A percentile compares a stretch with the other conserved stretches of the same genome.
These are phyloP conservation scores for Drosophila gaucha DNA, from an alignment of 2,888 invertebrate genomes.

Conservation along the genomic window DNA sequence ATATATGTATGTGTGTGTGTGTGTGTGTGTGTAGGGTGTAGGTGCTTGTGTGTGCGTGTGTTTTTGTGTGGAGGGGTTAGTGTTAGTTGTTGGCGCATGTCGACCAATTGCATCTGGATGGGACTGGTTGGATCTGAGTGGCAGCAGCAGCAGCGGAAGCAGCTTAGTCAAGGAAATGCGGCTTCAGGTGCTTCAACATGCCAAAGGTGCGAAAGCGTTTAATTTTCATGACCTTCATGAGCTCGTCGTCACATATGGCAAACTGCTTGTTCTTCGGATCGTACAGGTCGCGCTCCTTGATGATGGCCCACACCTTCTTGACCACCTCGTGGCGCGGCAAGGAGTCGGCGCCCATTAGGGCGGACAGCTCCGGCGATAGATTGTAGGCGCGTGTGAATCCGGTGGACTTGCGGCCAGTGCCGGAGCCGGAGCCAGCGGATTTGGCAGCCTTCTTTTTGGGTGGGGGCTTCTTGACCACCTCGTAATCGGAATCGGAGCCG, in stretches of 20 bases:
- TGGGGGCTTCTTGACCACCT: slow-evolving; percentile 77
- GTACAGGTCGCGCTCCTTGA: slow-evolving; percentile 94
- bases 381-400: slow-evolving; percentile 94
- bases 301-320: slow-evolving; percentile 95
- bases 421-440: slow-evolving; percentile 65
- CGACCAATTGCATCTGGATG: slow-evolving; percentile 49
- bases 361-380: slow-evolving; percentile 92
- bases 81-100: slow-evolving; percentile 23
- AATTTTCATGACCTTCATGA: slow-evolving; percentile 94
- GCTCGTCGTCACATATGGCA: slow-evolving; percentile 96
- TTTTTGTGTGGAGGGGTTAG: slow-evolving; percentile 3
- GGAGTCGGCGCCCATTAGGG: slow-evolving; percentile 91
- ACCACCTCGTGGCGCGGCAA: slow-evolving; percentile 96
- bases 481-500: slow-evolving; percentile 82
- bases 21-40: slow-evolving; percentile 5
- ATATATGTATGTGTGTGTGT: slow-evolving; percentile 12
- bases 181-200: slow-evolving; percentile 98
- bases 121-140: slow-evolving; percentile 47
- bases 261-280: slow-evolving; percentile 98
- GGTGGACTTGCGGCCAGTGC: slow-evolving; percentile 87
- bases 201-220: slow-evolving; percentile 97
- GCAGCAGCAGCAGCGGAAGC: slow-evolving; percentile 5
- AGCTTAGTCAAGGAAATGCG: slow-evolving; percentile 88
- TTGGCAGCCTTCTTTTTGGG: slow-evolving; percentile 65
- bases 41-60: neutral